These are phyloP conservation scores for Ormyrus thymus DNA, from an alignment of 2,888 invertebrate genomes.

Conservation along the genomic window DNA sequence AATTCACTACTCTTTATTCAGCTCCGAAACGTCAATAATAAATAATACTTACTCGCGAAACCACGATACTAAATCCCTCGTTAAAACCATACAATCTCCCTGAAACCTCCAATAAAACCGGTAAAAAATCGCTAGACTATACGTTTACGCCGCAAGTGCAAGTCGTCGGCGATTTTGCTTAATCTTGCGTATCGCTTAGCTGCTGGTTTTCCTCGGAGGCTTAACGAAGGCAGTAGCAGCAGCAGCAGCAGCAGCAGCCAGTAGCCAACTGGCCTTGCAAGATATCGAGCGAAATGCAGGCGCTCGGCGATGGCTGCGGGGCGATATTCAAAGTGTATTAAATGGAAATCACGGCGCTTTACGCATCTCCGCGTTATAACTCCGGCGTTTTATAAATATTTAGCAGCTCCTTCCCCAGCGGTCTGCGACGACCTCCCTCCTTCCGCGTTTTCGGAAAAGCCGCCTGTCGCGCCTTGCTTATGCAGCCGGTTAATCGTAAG, in stretches of 20 bases:
- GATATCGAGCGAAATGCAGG: background rate
- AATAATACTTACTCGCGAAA: too few relatives aligned
- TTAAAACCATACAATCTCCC: too few relatives aligned
- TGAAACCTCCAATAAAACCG: too few relatives aligned
- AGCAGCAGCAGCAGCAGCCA: background rate
- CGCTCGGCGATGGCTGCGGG: background rate
- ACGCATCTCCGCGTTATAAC: constrained; percentile 59
- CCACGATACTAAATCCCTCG: too few relatives aligned
- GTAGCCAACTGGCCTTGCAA: too few relatives aligned
- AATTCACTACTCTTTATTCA: too few relatives aligned
- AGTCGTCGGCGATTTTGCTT: constrained; percentile 1
- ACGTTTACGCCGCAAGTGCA: background rate
- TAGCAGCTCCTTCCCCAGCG: constrained; percentile 55
- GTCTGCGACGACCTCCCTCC: background rate
- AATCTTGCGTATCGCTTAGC: constrained; percentile 2
- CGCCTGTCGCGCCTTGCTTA: background rate
- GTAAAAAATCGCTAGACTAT: too few relatives aligned
- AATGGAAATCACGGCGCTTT: constrained; percentile 66
- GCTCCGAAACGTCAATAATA: too few relatives aligned
- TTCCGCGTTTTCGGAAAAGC: background rate
- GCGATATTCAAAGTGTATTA: constrained; percentile 65
- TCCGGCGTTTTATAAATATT: constrained; percentile 67
- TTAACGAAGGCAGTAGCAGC: background rate
- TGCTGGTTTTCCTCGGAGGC: constrained; percentile 1
- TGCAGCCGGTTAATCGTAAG: too few relatives aligned